Evolutionary conservation across 2,113 vertebrate genomes (phyloP).

Genomic region (Cricetomys ansorgei): DNA sequence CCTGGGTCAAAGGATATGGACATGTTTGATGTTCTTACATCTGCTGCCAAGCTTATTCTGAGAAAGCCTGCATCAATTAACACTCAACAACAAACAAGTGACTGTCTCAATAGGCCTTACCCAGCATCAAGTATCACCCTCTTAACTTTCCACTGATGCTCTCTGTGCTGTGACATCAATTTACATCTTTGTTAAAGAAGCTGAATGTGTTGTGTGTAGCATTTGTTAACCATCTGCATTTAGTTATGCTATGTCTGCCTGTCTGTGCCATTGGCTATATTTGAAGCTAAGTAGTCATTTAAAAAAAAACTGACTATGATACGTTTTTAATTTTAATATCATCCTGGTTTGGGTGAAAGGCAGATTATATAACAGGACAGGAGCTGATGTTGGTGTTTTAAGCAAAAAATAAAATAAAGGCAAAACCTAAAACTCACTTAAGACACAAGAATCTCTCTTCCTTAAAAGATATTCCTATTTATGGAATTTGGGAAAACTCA

Average conservation of each 20-base stretch:
- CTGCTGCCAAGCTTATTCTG: neutral
- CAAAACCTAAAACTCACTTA: conserved; percentile 8
- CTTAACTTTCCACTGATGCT: neutral
- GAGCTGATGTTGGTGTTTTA: conserved; percentile 27
- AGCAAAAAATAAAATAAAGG: neutral
- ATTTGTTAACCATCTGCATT: neutral
- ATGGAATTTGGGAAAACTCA: neutral
- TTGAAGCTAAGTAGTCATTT: conserved; percentile 30
- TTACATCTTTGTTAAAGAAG: neutral
- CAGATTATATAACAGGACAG: conserved; percentile 3
- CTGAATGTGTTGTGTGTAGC: neutral
- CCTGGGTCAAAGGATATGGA: neutral
- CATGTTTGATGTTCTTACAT: neutral
- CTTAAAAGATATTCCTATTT: conserved; percentile 28
- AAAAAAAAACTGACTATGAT: conserved; percentile 29
- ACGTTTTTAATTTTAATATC: conserved; percentile 44
- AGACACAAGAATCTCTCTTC: conserved; percentile 23
- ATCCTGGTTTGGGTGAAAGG: conserved; percentile 1
- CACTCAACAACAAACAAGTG: neutral
- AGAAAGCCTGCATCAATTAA: neutral
- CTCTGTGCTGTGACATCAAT: neutral
- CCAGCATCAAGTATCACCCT: neutral
- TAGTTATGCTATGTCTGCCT: neutral
- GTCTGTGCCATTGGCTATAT: neutral
- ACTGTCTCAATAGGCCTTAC: neutral